Evolutionary conservation across 2,113 vertebrate species (phyloP).

Genomic region (Diadophis punctatus): DNA sequence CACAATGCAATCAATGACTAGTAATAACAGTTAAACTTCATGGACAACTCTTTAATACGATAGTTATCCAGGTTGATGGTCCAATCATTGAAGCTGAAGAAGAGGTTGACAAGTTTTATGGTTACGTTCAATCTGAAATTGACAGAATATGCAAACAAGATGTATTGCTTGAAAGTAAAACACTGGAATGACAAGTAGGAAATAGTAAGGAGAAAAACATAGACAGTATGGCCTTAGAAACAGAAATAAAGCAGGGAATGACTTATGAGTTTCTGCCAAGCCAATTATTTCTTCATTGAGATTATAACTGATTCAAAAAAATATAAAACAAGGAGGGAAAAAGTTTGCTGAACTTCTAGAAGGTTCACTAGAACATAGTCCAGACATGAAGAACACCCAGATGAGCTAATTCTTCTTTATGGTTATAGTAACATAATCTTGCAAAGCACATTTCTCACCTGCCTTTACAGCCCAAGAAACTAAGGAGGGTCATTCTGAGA

Average conservation of each 20-base stretch:
- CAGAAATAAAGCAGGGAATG: neutral
- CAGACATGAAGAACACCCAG: neutral
- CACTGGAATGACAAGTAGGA: neutral
- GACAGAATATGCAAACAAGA: neutral
- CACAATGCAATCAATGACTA: neutral
- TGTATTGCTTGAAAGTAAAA: neutral
- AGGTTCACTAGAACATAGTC: neutral
- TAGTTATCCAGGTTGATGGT: neutral
- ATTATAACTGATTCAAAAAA: neutral
- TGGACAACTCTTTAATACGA: neutral
- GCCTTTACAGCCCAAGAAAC: neutral
- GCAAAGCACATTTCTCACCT: neutral
- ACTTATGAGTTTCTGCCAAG: neutral
- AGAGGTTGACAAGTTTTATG: neutral
- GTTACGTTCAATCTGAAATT: neutral
- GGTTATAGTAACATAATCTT: neutral
- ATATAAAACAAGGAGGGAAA: neutral
- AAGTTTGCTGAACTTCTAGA: neutral
- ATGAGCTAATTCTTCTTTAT: neutral
- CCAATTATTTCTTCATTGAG: neutral
- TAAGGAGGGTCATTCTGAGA: neutral
- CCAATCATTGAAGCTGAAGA: neutral
- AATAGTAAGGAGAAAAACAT: neutral
- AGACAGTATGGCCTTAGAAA: neutral
- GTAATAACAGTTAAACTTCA: neutral